Percentiles rank a stretch among this genome's conserved stretches.
These are phyloP conservation scores for Nymphalis urticae DNA, from an alignment of 2,888 invertebrate genomes.

Conservation along the genomic window DNA sequence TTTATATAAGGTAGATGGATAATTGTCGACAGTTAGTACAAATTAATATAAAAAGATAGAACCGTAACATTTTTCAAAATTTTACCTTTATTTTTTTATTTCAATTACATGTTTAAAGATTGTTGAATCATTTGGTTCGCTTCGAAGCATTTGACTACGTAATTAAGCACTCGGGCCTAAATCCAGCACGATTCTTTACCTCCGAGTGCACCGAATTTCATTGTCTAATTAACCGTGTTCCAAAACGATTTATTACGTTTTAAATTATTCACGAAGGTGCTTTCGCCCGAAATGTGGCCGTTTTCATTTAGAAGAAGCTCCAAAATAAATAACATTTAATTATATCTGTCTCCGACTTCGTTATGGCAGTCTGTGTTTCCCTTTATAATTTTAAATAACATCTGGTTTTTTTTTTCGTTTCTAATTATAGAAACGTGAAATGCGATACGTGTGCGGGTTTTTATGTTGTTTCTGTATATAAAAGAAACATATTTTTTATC, in stretches of 20 bases:
- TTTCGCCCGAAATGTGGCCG: conserved; percentile 53
- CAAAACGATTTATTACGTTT: conserved; percentile 65
- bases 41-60: no score
- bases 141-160: not conserved
- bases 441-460: no score
- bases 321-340: conserved; percentile 69
- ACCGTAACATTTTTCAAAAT: no score
- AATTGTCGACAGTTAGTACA: no score
- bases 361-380: not conserved
- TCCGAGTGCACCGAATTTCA: conserved; percentile 45
- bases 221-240: conserved; percentile 64
- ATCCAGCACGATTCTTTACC: not conserved
- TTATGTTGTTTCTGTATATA: no score
- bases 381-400: no score
- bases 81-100: no score
- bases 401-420: no score
- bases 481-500: no score
- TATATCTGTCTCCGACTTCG: conserved; percentile 38
- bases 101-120: not conserved
- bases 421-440: no score
- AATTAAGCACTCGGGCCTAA: conserved; percentile 10
- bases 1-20: no score
- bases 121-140: not conserved
- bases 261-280: conserved; percentile 66
- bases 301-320: conserved; percentile 59